Conservation (phyloP, 1,140 invertebrate species). For the Copidosoma floridanum region DNA sequence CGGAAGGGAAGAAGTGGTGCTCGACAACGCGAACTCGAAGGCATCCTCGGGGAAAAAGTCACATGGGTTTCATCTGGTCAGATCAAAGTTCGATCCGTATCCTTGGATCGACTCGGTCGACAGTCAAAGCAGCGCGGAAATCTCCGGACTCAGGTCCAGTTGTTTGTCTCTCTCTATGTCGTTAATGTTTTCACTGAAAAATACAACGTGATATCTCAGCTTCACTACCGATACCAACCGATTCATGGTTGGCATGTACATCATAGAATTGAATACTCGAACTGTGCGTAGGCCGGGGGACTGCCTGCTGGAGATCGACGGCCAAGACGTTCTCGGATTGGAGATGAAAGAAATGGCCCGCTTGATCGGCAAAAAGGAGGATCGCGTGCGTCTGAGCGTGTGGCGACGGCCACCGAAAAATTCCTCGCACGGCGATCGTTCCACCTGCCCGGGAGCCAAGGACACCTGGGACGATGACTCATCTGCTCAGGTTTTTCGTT, state of each 20-base stretch:
- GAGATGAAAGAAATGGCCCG: constrained; percentile 61
- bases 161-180: too few species aligned
- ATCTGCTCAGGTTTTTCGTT: too few species aligned
- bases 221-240: too few species aligned
- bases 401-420: constrained; percentile 45
- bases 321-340: constrained; percentile 62
- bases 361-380: constrained; percentile 55
- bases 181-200: too few species aligned
- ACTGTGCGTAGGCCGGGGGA: constrained; percentile 58
- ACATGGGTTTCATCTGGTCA: constrained; percentile 65
- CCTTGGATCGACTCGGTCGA: constrained; percentile 62
- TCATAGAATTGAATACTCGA: too few species aligned
- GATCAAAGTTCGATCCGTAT: constrained; percentile 72
- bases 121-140: constrained; percentile 42
- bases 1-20: constrained; percentile 34
- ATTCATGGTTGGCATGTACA: too few species aligned
- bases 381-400: constrained; percentile 43
- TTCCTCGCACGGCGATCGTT: too few species aligned
- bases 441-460: background rate
- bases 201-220: too few species aligned
- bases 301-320: constrained; percentile 65
- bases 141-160: constrained; percentile 48
- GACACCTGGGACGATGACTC: constrained; percentile 20
- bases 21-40: constrained; percentile 14
- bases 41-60: constrained; percentile 34